Percentiles rank a stretch among this genome's conserved stretches.
Conservation (phyloP, 1,140 invertebrate genomes). For the Ceratosolen solmsi region DNA sequence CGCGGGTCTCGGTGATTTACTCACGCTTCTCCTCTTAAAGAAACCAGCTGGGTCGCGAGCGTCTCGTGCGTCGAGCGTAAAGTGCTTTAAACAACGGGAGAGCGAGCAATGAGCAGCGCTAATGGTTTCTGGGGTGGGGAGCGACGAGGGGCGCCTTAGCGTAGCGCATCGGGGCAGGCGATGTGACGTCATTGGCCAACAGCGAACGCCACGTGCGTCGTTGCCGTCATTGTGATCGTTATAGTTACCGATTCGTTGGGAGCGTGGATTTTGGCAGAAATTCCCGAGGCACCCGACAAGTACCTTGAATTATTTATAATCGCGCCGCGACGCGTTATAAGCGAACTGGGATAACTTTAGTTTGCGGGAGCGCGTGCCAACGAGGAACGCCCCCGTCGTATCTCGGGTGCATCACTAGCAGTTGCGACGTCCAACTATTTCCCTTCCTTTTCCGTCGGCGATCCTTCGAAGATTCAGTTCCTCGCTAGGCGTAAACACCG, state of each 20-base stretch:
- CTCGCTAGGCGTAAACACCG: not conserved
- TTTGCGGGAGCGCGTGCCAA: not conserved
- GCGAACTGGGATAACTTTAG: constrained; percentile 13
- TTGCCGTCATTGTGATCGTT: not conserved
- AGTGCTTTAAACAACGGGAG: not conserved
- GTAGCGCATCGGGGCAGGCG: not conserved
- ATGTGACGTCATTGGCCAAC: not conserved
- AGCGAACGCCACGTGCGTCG: not conserved
- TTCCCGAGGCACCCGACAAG: constrained; percentile 48
- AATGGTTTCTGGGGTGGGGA: too few species aligned
- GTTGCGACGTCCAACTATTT: not conserved
- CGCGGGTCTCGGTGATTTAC: too few species aligned
- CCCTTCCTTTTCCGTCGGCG: too few species aligned
- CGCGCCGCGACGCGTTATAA: constrained; percentile 48
- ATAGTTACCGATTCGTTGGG: not conserved
- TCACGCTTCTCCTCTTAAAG: too few species aligned
- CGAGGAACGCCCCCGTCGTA: not conserved
- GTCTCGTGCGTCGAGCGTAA: not conserved
- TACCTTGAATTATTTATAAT: constrained; percentile 64
- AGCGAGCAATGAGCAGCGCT: not conserved
- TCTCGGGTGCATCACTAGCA: not conserved
- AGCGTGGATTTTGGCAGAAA: constrained; percentile 17
- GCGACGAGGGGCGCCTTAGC: not conserved
- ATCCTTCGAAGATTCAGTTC: not conserved
- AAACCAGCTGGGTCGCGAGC: not conserved